Percentiles rank a stretch among this genome's conserved stretches.
These are phyloP conservation scores for Semnornis frantzii DNA, from an alignment of 2,113 vertebrate species.

Conservation along the genomic window DNA sequence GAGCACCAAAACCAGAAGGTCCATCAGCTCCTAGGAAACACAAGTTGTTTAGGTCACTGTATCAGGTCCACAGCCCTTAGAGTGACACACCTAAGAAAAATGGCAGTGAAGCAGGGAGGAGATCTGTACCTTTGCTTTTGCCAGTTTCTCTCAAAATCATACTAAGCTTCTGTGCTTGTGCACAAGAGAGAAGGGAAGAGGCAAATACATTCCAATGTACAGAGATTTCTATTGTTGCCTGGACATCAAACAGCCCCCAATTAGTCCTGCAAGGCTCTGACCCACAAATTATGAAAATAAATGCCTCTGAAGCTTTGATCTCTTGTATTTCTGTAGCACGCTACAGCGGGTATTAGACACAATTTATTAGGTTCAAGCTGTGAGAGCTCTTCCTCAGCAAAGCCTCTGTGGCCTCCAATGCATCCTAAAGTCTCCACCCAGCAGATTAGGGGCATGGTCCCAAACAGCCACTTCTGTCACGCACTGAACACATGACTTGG, in stretches of 20 bases:
- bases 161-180: neutral
- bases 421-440: neutral
- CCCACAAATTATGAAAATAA: conserved; percentile 67
- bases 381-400: neutral
- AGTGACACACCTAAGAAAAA: neutral
- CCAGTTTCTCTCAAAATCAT: conserved; percentile 6
- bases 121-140: neutral
- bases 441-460: conserved; percentile 46
- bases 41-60: neutral
- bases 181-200: neutral
- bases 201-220: conserved; percentile 17
- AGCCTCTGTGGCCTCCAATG: neutral
- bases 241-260: conserved; percentile 56
- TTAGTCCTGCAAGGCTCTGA: conserved; percentile 57
- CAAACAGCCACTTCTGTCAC: conserved; percentile 48
- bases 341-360: neutral
- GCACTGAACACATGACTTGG: conserved; percentile 21
- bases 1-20: neutral
- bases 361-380: conserved; percentile 31
- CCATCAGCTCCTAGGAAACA: neutral
- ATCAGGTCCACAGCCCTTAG: neutral
- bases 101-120: neutral
- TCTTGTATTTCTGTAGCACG: neutral
- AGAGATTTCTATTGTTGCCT: conserved; percentile 43
- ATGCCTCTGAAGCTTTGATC: conserved; percentile 7